These are phyloP conservation scores for Glyphotaelius pellucidus DNA, from an alignment of 2,888 invertebrate genomes.

Conservation along the genomic window DNA sequence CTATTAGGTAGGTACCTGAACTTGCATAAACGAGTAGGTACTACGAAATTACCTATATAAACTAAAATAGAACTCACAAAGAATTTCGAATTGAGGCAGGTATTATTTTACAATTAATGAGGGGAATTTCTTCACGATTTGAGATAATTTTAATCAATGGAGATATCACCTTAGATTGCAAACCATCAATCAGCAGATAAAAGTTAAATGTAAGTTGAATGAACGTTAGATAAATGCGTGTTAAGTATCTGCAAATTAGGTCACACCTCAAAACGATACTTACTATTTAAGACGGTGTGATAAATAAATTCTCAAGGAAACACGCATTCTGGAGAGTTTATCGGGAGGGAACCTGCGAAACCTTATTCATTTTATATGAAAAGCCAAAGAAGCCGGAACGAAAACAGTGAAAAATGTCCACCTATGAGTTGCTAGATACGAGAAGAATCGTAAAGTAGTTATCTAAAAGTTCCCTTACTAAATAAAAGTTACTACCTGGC, in stretches of 20 bases:
- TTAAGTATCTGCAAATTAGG: neutral
- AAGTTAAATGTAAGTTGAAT: neutral
- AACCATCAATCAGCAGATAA: neutral
- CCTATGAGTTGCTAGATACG: too few relatives aligned
- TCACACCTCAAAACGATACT: constrained; percentile 1
- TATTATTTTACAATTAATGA: too few relatives aligned
- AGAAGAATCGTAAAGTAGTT: too few relatives aligned
- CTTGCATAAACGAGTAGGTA: neutral
- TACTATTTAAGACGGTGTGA: neutral
- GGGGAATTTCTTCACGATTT: too few relatives aligned
- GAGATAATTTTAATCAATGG: too few relatives aligned
- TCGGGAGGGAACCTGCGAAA: neutral
- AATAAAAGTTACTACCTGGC: too few relatives aligned
- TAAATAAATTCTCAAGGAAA: neutral
- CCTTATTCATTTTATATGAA: neutral
- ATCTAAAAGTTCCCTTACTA: too few relatives aligned
- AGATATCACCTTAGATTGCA: neutral
- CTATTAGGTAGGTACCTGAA: neutral
- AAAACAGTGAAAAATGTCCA: too few relatives aligned
- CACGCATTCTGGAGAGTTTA: constrained; percentile 12
- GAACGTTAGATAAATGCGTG: neutral
- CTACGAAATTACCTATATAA: neutral
- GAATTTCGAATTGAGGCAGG: too few relatives aligned
- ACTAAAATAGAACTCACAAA: neutral
- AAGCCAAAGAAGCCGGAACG: too few relatives aligned